Evolutionary conservation across 1,140 invertebrate species (phyloP).

Genomic region (Zaprionus gabonicus): DNA sequence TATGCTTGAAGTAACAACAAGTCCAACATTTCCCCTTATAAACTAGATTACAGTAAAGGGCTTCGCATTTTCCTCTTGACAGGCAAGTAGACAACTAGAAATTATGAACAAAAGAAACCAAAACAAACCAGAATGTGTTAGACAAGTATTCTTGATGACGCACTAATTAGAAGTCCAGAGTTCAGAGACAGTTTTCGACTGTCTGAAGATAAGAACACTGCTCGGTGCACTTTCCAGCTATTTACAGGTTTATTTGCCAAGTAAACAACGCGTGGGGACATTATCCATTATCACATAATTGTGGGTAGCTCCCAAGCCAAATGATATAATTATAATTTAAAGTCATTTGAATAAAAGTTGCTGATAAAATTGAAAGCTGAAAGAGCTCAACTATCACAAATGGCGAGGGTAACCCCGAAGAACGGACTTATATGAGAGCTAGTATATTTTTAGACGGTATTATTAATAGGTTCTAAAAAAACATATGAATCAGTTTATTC

Average conservation of each 20-base stretch:
- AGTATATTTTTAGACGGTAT: background rate
- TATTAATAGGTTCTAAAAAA: background rate
- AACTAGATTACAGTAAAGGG: background rate
- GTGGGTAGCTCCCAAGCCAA: background rate
- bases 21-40: background rate
- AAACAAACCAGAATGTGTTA: background rate
- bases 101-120: constrained; percentile 3
- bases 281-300: constrained; percentile 2
- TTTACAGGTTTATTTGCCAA: background rate
- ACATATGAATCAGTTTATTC: background rate
- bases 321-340: background rate
- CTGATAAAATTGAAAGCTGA: background rate
- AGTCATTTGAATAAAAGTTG: background rate
- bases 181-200: background rate
- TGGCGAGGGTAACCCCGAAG: background rate
- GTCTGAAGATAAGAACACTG: constrained; percentile 5
- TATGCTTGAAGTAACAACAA: background rate
- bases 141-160: constrained; percentile 12
- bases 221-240: background rate
- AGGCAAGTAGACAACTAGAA: background rate
- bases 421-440: background rate
- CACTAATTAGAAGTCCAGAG: constrained; percentile 8
- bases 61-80: background rate
- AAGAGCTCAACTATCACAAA: background rate
- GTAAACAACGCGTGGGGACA: constrained; percentile 7